Percentiles rank a stretch among this genome's conserved stretches.
phyloP scores from a whole-genome alignment of 2,113 vertebrate species.

The Uropsilus gracilis region DNA sequence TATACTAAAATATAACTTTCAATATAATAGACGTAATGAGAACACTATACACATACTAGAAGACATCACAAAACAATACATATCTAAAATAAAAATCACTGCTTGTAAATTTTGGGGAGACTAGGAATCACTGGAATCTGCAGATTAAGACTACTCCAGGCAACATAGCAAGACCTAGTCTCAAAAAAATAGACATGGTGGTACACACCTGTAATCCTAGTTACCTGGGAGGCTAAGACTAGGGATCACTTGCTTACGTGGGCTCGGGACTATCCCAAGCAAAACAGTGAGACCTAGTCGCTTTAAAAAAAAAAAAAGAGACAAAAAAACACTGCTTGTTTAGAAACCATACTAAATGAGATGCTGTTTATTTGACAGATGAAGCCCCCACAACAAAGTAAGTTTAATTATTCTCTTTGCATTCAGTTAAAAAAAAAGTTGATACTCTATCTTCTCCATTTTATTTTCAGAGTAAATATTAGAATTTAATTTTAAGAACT shows the following conservation, averaged over 20 bases:
- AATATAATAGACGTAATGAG: background rate
- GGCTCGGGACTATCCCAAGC: too few relatives aligned
- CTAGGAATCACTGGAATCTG: too few relatives aligned
- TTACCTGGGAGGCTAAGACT: too few relatives aligned
- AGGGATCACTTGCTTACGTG: too few relatives aligned
- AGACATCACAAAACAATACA: background rate
- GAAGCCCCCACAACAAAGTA: background rate
- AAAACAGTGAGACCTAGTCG: too few relatives aligned
- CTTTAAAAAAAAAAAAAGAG: too few relatives aligned
- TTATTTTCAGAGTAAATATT: slow-evolving; percentile 1
- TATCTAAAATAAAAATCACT: background rate
- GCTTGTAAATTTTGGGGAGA: too few relatives aligned
- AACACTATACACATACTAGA: background rate
- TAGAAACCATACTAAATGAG: background rate
- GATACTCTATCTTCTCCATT: background rate
- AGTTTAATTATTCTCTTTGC: background rate
- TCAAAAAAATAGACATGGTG: too few relatives aligned
- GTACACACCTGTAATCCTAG: too few relatives aligned
- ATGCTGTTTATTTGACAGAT: background rate
- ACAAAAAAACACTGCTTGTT: background rate
- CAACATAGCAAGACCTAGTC: too few relatives aligned
- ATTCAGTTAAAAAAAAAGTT: background rate
- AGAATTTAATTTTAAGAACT: background rate
- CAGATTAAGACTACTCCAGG: too few relatives aligned
- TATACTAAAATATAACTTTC: background rate